Percentiles rank a stretch among this genome's conserved stretches.
Conservation (phyloP, 2,888 invertebrate genomes). For the Mesorhabditis spiculigera region DNA sequence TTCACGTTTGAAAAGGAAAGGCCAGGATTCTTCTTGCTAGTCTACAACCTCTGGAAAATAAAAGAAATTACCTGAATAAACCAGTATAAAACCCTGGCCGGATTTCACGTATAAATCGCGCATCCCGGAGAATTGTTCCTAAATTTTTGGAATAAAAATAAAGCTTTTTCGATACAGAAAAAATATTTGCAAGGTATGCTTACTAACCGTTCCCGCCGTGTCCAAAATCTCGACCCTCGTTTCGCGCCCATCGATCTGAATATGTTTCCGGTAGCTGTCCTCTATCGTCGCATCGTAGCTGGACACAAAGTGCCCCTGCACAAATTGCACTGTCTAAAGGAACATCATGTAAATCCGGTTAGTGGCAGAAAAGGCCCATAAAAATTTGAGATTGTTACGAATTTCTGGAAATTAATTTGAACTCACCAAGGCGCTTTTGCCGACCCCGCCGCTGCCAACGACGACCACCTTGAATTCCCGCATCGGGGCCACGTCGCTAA, state of each 20-base stretch:
- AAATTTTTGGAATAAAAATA: conserved; percentile 5
- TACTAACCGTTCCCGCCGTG: conserved; percentile 86
- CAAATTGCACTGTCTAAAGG: conserved; percentile 81
- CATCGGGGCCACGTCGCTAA: conserved; percentile 66
- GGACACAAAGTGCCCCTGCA: conserved; percentile 97
- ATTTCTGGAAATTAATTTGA: background rate
- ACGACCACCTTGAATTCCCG: conserved; percentile 99
- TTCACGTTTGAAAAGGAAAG: background rate
- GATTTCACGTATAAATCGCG: conserved; percentile 99
- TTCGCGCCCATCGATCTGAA: conserved; percentile 96
- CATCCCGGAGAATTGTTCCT: conserved; percentile 99
- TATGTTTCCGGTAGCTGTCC: conserved; percentile 97
- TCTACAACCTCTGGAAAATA: conserved; percentile 93
- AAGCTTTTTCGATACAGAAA: too few species aligned
- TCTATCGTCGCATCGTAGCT: conserved; percentile 99
- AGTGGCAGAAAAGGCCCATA: background rate
- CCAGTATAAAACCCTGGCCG: conserved; percentile 96
- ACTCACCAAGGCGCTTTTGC: conserved; percentile 82
- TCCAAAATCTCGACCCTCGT: conserved; percentile 99
- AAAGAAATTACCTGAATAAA: conserved; percentile 76
- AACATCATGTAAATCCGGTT: background rate
- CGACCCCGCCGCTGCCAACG: conserved; percentile 96
- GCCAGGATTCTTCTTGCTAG: conserved; percentile 67
- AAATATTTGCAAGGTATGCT: conserved; percentile 45
- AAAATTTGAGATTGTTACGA: too few species aligned